Evolutionary conservation across 2,113 vertebrate species (phyloP), one percentile per base, ranked within the genome.

Genomic region (Pimephales promelas): DNA sequence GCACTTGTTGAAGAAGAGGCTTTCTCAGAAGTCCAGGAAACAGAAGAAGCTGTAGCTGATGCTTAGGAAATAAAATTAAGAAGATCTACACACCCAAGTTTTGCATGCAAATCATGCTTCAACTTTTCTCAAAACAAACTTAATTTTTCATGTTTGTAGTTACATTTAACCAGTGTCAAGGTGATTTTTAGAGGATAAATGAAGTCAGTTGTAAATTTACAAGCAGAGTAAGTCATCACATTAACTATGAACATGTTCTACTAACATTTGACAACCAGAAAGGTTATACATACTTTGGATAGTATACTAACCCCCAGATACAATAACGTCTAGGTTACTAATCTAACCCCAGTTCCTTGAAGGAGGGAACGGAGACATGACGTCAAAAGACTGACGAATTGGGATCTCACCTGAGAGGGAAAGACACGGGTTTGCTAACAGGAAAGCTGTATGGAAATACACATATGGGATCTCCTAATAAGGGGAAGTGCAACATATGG

Each of bases 1-100:
- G 86, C 88, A 90, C 93, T 92, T 93, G 93, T 90, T 90, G 86
- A 93, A 90, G 90, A 86, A 90, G 90, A 86, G 90, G 91, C 92
- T 91, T 91, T 89, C 87, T 74, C 45, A 79, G 24, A 79, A 6
- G n/a, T 79, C 57, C 9, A 62, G 40, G n/a, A 16, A 47, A 73
- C 71, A 73, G 71, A 73, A 73, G 43, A 73, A 73, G 71, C 11
- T 73, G n/a, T 73, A 73, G 43, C 20, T 40, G 24, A 73, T 73
- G 71, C 43, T 49, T n/a, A 77, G 72, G 68, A 72, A 47, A 26
- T 72, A 72, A 26, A 40, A 26, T 16, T 22, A 45, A 14, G n/a
- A 74, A 74, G 11, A 52, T 31, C 16, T 5, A 49, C 47, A 20
- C 18, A 52, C n/a, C n/a, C 43, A 26, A 16, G 45, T 28, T 47